Base-by-base conservation (phyloP, 2,888 invertebrate species). In the Monochamus alternatus region DNA sequence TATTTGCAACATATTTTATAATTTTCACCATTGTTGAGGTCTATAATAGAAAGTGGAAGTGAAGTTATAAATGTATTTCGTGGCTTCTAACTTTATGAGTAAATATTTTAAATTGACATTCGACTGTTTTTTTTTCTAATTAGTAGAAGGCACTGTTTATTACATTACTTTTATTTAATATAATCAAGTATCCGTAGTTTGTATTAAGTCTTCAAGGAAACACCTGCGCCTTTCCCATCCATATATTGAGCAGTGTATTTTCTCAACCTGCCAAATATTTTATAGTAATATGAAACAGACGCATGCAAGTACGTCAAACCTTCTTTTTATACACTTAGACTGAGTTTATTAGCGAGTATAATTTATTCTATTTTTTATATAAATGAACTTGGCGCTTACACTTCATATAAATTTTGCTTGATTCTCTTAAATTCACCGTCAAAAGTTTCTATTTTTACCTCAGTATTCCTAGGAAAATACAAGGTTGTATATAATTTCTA, bases 291-390 rank as follows among this genome's bases (percentile, higher is more conserved):
- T 14, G 55, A 55, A 55, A 55, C 55, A 55, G 55, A 14, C 22
- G 14, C n/a, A 10, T 7, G 14, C 55, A 55, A 55, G 22, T 55
- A 55, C 55, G 55, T 55, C 55, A 55, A 22, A 55, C 55, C 14
- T 3, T 55, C 7, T 55, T 55, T 55, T 55, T 55, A 55, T 22
- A 55, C 55, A 55, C 55, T 55, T 55, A 55, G 7, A 55, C 14
- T n/a, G 14, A 55, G 55, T 55, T 55, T n/a, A 55, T 55, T 22
- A 7, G 22, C 47, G 55, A 14, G 7, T 22, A 22, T n/a, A 55
- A 55, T 22, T 55, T 55, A 55, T 55, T 14, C n/a, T n/a, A 55
- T 55, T 55, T 55, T 55, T 55, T 55, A 55, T 14, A 55, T 55
- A n/a, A 55, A n/a, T 55, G n/a, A 55, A n/a, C n/a, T 55, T 55